phyloP scores from a whole-genome alignment of 2,888 invertebrate species.

The Tipula lateralis region DNA sequence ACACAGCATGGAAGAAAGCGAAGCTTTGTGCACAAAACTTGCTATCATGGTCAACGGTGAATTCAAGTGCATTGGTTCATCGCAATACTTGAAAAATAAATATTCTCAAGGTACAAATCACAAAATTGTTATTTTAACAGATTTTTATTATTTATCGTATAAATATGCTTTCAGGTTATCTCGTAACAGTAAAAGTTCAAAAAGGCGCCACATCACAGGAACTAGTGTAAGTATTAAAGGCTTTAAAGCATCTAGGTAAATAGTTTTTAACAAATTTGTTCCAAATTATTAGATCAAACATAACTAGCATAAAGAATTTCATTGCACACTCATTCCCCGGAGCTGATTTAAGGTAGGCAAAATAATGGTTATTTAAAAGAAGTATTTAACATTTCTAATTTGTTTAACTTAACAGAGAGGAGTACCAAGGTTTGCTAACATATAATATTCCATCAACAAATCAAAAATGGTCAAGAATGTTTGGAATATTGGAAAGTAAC shows the following conservation, averaged over 20 bases:
- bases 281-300: background rate
- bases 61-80: slow-evolving; percentile 66
- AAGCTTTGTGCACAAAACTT: slow-evolving; percentile 69
- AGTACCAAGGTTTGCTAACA: slow-evolving; percentile 65
- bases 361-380: background rate
- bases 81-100: slow-evolving; percentile 63
- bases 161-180: background rate
- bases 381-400: background rate
- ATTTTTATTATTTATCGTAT: background rate
- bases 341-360: slow-evolving; percentile 42
- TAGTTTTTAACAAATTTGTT: no score
- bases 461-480: slow-evolving; percentile 64
- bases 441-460: slow-evolving; percentile 58
- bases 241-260: no score
- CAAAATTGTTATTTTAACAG: no score
- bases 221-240: background rate
- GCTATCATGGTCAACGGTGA: slow-evolving; percentile 73
- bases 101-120: background rate
- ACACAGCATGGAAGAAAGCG: slow-evolving; percentile 77
- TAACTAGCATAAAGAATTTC: slow-evolving; percentile 39
- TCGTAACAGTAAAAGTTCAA: background rate
- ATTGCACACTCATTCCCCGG: slow-evolving; percentile 40
- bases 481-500: slow-evolving; percentile 63
- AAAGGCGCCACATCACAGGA: background rate
- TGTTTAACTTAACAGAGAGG: slow-evolving; percentile 53